A percentile compares a stretch with the other conserved stretches of the same genome.
phyloP scores from a whole-genome alignment of 2,888 invertebrate species.

The Bimastos eiseni region DNA sequence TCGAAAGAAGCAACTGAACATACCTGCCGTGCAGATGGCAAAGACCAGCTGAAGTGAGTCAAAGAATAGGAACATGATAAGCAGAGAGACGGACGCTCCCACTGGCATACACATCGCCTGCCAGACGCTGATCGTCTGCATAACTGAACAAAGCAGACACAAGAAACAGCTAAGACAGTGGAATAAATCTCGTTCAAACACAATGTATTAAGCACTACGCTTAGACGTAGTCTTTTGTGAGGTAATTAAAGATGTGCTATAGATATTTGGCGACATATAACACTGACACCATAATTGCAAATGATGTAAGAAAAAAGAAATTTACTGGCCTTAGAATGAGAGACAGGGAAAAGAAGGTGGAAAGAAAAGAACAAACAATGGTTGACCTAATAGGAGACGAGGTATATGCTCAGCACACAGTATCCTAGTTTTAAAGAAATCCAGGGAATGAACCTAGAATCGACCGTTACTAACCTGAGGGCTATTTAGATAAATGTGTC shows the following conservation, averaged over 20 bases:
- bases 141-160: constrained; percentile 63
- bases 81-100: constrained; percentile 90
- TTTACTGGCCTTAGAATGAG: no score
- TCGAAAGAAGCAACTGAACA: constrained; percentile 52
- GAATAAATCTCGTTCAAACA: neutral
- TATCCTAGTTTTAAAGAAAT: neutral
- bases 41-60: constrained; percentile 90
- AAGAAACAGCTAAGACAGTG: neutral
- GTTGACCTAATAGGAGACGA: no score
- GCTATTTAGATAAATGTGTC: neutral
- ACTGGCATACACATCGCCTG: constrained; percentile 91
- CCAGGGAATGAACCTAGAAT: neutral
- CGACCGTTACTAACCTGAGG: neutral
- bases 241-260: no score
- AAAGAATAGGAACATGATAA: constrained; percentile 98
- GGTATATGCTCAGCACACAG: no score
- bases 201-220: no score
- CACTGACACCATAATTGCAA: no score
- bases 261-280: no score
- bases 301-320: no score
- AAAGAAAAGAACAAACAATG: no score
- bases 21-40: constrained; percentile 92
- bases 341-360: no score
- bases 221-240: no score
- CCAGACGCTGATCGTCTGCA: constrained; percentile 93